Evolutionary conservation across 2,113 vertebrate species (phyloP).

Genomic region (Neofelis nebulosa): DNA sequence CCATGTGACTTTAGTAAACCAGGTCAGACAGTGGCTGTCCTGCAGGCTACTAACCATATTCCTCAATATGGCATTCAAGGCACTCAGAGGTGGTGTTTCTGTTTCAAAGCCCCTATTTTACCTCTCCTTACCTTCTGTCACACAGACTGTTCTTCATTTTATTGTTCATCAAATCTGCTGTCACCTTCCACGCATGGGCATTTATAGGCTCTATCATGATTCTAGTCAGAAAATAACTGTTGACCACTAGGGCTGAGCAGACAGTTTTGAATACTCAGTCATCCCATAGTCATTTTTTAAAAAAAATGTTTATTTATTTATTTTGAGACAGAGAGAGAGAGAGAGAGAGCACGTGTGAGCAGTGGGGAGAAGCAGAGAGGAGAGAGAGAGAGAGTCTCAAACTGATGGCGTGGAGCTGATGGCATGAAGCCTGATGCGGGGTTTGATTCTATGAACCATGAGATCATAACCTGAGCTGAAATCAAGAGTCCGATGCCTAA

Average conservation of each 20-base stretch:
- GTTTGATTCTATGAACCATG: too few species aligned
- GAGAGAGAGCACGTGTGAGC: too few species aligned
- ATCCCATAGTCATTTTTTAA: not conserved
- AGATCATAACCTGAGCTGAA: too few species aligned
- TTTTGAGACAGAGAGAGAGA: too few species aligned
- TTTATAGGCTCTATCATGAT: conserved; percentile 29
- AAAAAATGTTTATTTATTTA: too few species aligned
- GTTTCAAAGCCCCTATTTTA: not conserved
- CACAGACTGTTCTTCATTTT: not conserved
- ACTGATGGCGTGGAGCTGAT: too few species aligned
- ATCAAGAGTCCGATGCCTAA: too few species aligned
- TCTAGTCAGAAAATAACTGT: conserved; percentile 18
- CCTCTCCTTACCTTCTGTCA: not conserved
- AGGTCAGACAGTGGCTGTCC: not conserved
- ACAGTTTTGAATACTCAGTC: not conserved
- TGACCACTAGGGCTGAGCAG: not conserved
- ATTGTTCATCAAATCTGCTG: not conserved
- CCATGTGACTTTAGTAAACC: not conserved
- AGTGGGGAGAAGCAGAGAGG: too few species aligned
- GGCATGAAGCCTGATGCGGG: too few species aligned
- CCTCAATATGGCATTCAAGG: not conserved
- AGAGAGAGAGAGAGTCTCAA: too few species aligned
- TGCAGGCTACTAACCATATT: not conserved
- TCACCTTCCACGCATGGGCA: not conserved
- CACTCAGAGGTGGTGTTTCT: not conserved